phyloP scores from a whole-genome alignment of 2,797 vertebrate species.

The Furcifer pardalis region DNA sequence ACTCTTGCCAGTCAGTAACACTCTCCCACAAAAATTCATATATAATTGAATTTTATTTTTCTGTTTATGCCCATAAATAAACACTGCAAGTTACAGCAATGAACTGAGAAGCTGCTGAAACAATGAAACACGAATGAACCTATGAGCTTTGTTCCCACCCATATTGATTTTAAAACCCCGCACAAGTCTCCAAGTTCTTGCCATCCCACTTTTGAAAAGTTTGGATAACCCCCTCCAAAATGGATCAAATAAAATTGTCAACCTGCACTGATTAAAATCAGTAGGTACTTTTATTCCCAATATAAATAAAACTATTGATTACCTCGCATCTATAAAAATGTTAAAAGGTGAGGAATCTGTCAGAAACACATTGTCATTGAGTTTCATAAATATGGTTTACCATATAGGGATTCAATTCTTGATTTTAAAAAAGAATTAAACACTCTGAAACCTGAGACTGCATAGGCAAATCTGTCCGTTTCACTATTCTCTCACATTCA shows the following conservation, averaged over 20 bases:
- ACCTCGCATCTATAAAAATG: no score
- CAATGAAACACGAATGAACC: neutral
- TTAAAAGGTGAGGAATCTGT: no score
- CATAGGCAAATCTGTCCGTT: neutral
- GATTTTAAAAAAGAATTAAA: neutral
- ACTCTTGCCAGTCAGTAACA: no score
- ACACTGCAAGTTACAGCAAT: neutral
- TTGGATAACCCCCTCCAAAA: neutral
- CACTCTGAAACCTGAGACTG: neutral
- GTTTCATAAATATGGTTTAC: neutral
- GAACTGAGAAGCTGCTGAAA: accelerated
- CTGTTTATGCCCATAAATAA: slow-evolving; percentile 33
- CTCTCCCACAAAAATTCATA: neutral
- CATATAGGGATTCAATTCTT: neutral
- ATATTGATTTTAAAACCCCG: neutral
- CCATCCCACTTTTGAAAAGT: neutral
- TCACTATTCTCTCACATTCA: neutral
- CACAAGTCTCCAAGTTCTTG: neutral
- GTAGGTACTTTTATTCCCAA: neutral
- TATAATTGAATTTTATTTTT: neutral
- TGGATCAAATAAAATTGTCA: neutral
- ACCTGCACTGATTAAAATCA: neutral
- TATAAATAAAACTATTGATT: no score
- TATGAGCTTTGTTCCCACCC: neutral
- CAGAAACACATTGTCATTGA: no score